Base-by-base conservation (phyloP, 2,113 vertebrate species). In the Ammodytes marinus region DNA sequence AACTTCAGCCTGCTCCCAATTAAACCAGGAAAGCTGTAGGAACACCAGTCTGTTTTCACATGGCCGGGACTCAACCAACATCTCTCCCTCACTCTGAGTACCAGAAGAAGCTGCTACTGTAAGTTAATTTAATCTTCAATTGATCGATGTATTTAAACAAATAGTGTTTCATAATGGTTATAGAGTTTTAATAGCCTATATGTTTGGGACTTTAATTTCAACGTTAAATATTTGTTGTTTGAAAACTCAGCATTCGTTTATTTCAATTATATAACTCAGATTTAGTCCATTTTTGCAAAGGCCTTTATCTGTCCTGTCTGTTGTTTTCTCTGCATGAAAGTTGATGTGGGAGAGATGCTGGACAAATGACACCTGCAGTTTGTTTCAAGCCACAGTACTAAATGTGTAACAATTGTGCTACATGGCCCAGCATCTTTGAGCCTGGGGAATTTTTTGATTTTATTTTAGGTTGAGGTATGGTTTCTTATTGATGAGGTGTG, bases 1-100 rank as follows among this genome's bases (percentile, higher is more conserved):
- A 90, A 93, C 75, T 86, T 87, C 92, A 93, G 94, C 84, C 92
- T 91, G 91, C 76, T 92, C 86, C 92, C 91, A 95, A 95, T 95
- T 95, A 95, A 95, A 95, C 89, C 81, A 87, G 91, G 69, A 77
- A 79, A 80, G 87, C 92, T 81, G 88, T 6, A 35, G 69, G 85
- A 71, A 27, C 71, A 58, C 69, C 81, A 74, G 82, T 91, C 93
- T 92, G 88, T 95, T 91, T 84, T 65, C 94, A 83, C 92, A 69
- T 83, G 86, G 75, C 77, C 40, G 60, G 73, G 80, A 88, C 63
- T 82, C 86, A 77, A 77, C 74, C 85, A 91, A 64, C 90, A 87
- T 80, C 89, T 91, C 84, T n/a, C 61, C 45, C 57, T 55, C 54
- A 59, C 27, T 6, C 2, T 27, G 65, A 45, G 50, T 45, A 69